Evolutionary conservation across 1,140 invertebrate genomes (phyloP).

Genomic region (Mya arenaria): DNA sequence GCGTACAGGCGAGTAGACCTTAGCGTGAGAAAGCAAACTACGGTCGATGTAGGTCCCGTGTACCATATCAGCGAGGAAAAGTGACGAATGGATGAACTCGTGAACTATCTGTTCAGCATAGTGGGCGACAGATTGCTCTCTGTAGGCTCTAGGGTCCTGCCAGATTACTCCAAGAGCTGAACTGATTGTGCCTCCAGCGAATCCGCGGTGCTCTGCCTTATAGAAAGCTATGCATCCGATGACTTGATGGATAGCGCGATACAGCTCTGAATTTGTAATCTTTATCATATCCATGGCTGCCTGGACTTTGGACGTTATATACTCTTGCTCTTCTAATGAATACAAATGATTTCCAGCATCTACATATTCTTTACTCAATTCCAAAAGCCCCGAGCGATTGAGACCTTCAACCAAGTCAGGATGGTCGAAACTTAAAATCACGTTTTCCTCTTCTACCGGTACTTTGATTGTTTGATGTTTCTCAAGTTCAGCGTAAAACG

Average conservation of each 20-base stretch:
- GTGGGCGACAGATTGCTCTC: background rate
- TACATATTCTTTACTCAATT: slow-evolving; percentile 11
- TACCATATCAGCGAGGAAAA: slow-evolving; percentile 24
- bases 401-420: background rate
- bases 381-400: background rate
- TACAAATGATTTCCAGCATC: slow-evolving; percentile 10
- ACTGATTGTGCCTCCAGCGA: slow-evolving; percentile 10
- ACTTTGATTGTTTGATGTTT: slow-evolving; percentile 15
- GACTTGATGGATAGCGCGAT: slow-evolving; percentile 7
- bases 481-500: background rate
- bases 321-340: background rate
- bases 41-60: background rate
- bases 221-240: slow-evolving; percentile 30
- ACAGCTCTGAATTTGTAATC: background rate
- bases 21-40: background rate
- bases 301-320: background rate
- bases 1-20: slow-evolving; percentile 18
- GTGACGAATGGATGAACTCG: slow-evolving; percentile 18
- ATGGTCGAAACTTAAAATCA: slow-evolving; percentile 8
- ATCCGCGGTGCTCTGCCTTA: background rate
- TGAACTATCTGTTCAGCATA: slow-evolving; percentile 33
- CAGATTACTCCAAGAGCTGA: slow-evolving; percentile 26
- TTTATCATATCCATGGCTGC: slow-evolving; percentile 20
- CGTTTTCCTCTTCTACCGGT: background rate
- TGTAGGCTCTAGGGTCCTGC: slow-evolving; percentile 2